Base-by-base conservation (phyloP, 2,797 vertebrate species). In the Xyrichtys novacula region DNA sequence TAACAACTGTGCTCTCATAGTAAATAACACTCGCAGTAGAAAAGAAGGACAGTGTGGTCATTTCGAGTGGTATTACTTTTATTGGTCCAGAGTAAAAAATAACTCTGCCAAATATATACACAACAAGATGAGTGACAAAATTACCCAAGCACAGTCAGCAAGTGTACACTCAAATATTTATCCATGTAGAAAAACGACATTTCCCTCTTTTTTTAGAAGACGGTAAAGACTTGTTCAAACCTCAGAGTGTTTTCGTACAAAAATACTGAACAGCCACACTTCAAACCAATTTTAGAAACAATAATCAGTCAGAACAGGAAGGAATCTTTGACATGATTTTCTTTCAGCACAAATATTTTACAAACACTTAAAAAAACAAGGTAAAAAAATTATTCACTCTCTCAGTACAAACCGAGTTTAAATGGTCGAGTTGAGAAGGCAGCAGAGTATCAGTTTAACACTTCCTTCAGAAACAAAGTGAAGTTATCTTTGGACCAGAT, bases 191-290 rank as follows among this genome's bases (percentile, higher is more conserved):
- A 55, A 28, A 1, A 4, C 8, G 4, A 4, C 0, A 15, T 39
- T 3, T 16, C 42, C 12, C 26, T 48, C 11, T 17, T n/a, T n/a
- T n/a, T n/a, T 6, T 29, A 26, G 34, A 59, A 59, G 34, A 3
- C 8, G 2, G 5, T 20, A 36, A 2, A 4, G 10, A 36, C 31
- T 10, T 1, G 34, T n/a, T 25, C 23, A 64, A 52, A 40, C 10
- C 36, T 36, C 8, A 40, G 6, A 47, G 59, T 47, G 25, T 5
- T 31, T 4, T 32, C 26, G 9, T 62, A 57, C 50, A 65, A 48
- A 64, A 49, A 55, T 2, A 28, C 7, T 25, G 11, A 3, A 25
- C 19, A 52, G 20, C 10, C 3, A 43, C n/a, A 10, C 39, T 17
- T 19, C 9, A 23, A 43, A 53, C 12, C 23, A 26, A 12, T 2